Evolutionary conservation across 1,140 invertebrate species (phyloP).

Genomic region (Sitobion miscanthi): DNA sequence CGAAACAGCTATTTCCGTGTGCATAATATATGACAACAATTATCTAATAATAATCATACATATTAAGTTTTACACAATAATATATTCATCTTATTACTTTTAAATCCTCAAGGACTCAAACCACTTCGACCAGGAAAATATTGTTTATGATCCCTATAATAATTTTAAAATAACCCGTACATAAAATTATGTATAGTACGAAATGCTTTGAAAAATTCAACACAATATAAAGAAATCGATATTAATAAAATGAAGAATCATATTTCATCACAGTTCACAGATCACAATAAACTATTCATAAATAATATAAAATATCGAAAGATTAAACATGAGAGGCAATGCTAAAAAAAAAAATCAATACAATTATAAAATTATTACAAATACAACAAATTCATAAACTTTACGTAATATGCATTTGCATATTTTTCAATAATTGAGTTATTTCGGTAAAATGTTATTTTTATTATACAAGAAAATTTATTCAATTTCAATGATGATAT

Average conservation of each 20-base stretch:
- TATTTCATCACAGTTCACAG: background rate
- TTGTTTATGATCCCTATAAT: background rate
- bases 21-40: background rate
- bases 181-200: background rate
- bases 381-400: background rate
- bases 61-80: background rate
- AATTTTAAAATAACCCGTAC: background rate
- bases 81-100: background rate
- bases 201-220: background rate
- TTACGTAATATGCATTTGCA: background rate
- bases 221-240: background rate
- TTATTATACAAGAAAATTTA: background rate
- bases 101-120: background rate
- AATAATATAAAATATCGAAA: background rate
- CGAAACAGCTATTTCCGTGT: background rate
- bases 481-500: background rate
- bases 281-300: background rate
- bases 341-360: background rate
- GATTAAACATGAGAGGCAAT: background rate
- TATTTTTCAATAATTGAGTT: background rate
- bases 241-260: background rate
- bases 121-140: background rate
- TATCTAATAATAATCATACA: constrained; percentile 6
- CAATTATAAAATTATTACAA: background rate
- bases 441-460: background rate